Conservation (phyloP, 2,113 vertebrate species). For the Carlito syrichta region DNA sequence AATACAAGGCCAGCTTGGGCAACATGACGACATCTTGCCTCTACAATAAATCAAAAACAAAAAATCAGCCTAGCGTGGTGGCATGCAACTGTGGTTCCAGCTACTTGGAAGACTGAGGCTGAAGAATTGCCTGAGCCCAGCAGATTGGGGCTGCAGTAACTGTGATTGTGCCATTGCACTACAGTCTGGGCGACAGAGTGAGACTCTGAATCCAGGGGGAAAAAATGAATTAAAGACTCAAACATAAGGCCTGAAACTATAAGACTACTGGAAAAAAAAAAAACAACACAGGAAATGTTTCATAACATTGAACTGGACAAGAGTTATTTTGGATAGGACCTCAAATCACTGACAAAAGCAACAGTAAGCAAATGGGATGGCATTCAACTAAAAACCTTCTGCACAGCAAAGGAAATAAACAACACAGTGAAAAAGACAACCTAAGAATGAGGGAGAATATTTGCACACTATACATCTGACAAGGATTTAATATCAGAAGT, state of each 20-base stretch:
- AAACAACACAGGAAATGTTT: neutral
- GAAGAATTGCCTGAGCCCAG: too few species aligned
- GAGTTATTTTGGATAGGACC: neutral
- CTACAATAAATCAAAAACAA: too few species aligned
- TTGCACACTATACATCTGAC: neutral
- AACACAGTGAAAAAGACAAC: neutral
- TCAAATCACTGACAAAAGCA: neutral
- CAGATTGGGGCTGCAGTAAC: too few species aligned
- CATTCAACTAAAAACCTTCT: neutral
- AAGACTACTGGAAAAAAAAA: neutral
- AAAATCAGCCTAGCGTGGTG: too few species aligned
- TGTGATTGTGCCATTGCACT: fast-evolving
- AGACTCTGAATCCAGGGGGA: too few species aligned
- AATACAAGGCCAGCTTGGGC: too few species aligned
- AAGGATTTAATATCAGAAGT: neutral
- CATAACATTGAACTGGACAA: neutral
- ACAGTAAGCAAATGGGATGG: neutral
- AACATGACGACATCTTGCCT: too few species aligned
- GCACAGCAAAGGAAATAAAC: neutral
- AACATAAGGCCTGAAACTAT: neutral
- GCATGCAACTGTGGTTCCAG: too few species aligned
- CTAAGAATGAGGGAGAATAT: neutral
- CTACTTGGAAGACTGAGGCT: too few species aligned
- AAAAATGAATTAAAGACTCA: neutral
- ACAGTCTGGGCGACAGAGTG: too few species aligned